phyloP scores from a whole-genome alignment of 2,797 vertebrate genomes.

The Cercopithecus neglectus region DNA sequence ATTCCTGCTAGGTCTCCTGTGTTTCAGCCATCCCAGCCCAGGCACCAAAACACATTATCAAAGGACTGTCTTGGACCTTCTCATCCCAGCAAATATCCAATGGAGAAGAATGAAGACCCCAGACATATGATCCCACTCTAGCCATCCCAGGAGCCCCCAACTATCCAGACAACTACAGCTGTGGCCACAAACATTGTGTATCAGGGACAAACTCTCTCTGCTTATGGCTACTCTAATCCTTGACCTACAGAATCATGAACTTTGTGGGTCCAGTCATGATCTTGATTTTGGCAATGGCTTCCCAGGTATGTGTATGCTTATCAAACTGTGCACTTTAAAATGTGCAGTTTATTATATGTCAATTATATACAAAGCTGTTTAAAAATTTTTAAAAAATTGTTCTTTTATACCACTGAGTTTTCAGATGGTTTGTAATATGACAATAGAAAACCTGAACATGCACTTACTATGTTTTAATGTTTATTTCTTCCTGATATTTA shows the following conservation, averaged over 20 bases:
- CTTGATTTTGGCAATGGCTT: background rate
- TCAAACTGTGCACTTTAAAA: background rate
- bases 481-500: background rate
- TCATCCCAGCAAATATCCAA: background rate
- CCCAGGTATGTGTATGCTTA: background rate
- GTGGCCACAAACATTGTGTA: background rate
- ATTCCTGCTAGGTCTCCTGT: background rate
- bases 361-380: background rate
- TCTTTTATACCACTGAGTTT: background rate
- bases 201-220: background rate
- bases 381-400: background rate
- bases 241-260: background rate
- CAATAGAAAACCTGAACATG: background rate
- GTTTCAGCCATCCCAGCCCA: background rate
- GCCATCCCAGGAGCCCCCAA: background rate
- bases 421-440: background rate
- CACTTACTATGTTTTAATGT: background rate
- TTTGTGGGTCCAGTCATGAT: background rate
- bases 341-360: background rate
- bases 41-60: background rate
- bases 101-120: background rate
- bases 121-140: background rate
- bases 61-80: background rate
- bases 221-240: background rate
- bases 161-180: background rate